A percentile compares a stretch with the other conserved stretches of the same genome.
Evolutionary conservation across 2,888 invertebrate genomes (phyloP).

Genomic region (Euspilapteryx auroguttella): DNA sequence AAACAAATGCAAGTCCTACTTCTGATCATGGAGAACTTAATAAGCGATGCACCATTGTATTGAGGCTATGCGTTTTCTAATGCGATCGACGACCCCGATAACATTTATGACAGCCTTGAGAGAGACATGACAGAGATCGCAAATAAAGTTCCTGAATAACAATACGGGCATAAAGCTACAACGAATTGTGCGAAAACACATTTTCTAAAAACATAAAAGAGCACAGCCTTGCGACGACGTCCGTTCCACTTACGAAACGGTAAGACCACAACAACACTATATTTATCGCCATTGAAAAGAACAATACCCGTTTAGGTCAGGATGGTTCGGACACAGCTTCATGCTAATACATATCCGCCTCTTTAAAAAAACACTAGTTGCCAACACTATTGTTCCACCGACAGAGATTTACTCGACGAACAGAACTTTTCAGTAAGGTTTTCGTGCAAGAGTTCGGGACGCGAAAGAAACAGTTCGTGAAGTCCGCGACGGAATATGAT

Average conservation of each 20-base stretch:
- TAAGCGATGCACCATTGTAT: constrained; percentile 2
- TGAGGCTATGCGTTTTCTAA: constrained; percentile 3
- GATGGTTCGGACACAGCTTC: no score
- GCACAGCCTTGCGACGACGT: constrained; percentile 14
- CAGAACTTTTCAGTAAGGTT: constrained; percentile 5
- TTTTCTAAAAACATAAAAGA: constrained; percentile 30
- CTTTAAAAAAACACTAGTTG: constrained; percentile 29
- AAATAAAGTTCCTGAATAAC: no score
- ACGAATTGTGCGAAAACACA: no score
- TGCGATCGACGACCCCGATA: constrained; percentile 4
- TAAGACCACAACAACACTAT: constrained; percentile 20
- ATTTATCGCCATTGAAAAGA: constrained; percentile 45
- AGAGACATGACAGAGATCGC: not conserved
- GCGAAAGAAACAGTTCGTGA: no score
- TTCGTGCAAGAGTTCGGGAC: not conserved
- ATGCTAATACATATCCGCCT: constrained; percentile 40
- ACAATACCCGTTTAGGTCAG: constrained; percentile 44
- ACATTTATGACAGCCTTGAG: constrained; percentile 1
- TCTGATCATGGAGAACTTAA: no score
- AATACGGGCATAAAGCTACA: no score
- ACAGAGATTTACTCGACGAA: constrained; percentile 21
- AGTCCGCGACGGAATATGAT: constrained; percentile 3
- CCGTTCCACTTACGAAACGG: constrained; percentile 42
- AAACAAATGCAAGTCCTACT: no score
- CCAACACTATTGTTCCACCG: constrained; percentile 25